phyloP scores from a whole-genome alignment of 2,113 vertebrate species.

The Synodontis membranacea region DNA sequence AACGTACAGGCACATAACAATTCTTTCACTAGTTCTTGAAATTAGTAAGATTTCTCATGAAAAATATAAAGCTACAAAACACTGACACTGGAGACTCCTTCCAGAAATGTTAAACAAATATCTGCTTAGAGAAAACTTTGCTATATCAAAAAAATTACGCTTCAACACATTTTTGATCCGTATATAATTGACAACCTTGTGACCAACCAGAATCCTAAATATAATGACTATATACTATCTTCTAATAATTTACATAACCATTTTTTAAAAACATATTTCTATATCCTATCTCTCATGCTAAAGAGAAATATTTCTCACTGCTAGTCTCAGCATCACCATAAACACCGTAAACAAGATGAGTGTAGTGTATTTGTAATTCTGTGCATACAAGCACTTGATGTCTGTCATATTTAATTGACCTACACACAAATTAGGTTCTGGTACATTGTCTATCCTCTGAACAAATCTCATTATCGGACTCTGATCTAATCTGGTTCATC shows the following conservation, averaged over 20 bases:
- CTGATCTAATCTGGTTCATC: conserved; percentile 48
- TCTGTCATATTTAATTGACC: conserved; percentile 59
- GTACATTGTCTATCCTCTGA: conserved; percentile 42
- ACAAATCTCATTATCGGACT: conserved; percentile 55
- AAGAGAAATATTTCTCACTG: not conserved
- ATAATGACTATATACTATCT: not conserved
- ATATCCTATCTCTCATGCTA: not conserved
- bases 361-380: conserved; percentile 20
- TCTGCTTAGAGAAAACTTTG: not conserved
- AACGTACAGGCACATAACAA: too few relatives aligned
- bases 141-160: not conserved
- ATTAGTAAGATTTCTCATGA: not conserved
- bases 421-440: conserved; percentile 48
- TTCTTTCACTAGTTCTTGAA: not conserved
- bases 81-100: not conserved
- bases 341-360: not conserved
- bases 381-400: conserved; percentile 38
- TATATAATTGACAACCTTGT: not conserved
- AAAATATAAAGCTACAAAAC: not conserved
- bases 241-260: not conserved
- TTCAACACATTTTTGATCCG: not conserved
- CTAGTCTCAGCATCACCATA: not conserved
- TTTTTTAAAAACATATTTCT: not conserved
- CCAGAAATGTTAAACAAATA: not conserved
- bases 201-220: not conserved